A percentile compares a stretch with the other conserved stretches of the same genome.
phyloP scores from a whole-genome alignment of 2,797 vertebrate genomes.

The Arctocebus calabarensis region DNA sequence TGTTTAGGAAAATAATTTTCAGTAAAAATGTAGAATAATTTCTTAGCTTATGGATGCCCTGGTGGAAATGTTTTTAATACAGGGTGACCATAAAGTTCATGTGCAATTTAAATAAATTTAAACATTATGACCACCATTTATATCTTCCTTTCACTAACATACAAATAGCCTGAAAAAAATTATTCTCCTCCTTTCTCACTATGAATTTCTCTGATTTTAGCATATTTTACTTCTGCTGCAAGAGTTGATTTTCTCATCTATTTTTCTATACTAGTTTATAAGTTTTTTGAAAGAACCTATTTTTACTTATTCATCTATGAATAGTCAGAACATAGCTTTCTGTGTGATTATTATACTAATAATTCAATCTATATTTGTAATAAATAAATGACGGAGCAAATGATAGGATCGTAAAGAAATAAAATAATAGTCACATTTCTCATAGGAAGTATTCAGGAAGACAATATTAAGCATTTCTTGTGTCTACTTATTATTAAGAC shows the following conservation, averaged over 20 bases:
- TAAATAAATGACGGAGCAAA: neutral
- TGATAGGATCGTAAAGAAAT: neutral
- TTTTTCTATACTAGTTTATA: slow-evolving; percentile 13
- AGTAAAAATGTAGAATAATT: neutral
- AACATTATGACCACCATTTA: too few species aligned
- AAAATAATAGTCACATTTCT: slow-evolving; percentile 39
- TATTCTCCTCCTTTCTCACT: neutral
- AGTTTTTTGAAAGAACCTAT: slow-evolving; percentile 1
- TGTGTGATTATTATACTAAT: neutral
- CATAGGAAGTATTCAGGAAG: neutral
- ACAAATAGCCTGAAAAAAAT: neutral
- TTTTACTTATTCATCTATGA: neutral
- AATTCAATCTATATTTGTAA: slow-evolving; percentile 38
- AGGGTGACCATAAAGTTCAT: too few species aligned
- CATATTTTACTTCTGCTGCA: neutral
- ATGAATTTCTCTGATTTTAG: neutral
- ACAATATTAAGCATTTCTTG: neutral
- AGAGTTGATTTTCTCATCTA: slow-evolving; percentile 58
- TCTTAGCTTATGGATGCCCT: neutral
- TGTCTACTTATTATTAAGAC: slow-evolving; percentile 20
- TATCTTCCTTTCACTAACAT: neutral
- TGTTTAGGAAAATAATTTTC: neutral
- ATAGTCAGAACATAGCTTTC: neutral
- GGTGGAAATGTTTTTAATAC: neutral
- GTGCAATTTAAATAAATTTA: too few species aligned